Conservation (phyloP, 2,797 vertebrate species). For the Echeneis naucrates region DNA sequence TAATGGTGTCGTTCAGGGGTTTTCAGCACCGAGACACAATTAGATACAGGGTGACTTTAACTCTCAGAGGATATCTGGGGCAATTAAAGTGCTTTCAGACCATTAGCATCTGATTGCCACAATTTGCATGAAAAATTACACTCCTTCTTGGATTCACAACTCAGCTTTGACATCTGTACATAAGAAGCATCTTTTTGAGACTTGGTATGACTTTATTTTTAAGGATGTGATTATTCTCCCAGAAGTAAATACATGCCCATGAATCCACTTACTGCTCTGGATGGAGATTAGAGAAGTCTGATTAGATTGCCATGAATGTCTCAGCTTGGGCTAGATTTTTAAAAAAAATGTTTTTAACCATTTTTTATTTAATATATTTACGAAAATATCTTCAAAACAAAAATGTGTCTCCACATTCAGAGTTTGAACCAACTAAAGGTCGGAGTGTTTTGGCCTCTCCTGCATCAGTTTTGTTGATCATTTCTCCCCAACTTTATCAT, state of each 20-base stretch:
- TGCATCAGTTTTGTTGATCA: too few species aligned
- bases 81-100: conserved; percentile 5
- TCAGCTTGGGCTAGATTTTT: background rate
- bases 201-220: background rate
- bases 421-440: too few species aligned
- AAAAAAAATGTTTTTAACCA: too few species aligned
- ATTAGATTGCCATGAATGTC: background rate
- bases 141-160: background rate
- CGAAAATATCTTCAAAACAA: too few species aligned
- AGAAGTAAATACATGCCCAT: background rate
- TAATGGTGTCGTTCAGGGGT: conserved; percentile 10
- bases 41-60: background rate
- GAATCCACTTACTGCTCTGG: background rate
- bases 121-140: conserved; percentile 8
- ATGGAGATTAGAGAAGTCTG: too few species aligned
- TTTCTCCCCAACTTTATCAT: background rate
- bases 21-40: conserved; percentile 5
- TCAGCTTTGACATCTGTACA: background rate
- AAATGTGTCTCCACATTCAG: too few species aligned
- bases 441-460: too few species aligned
- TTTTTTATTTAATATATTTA: too few species aligned
- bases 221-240: background rate
- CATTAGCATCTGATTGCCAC: conserved; percentile 2
- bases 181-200: background rate
- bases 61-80: background rate